These are phyloP conservation scores for Psilopogon haemacephalus DNA, from an alignment of 2,113 vertebrate genomes.

Conservation along the genomic window DNA sequence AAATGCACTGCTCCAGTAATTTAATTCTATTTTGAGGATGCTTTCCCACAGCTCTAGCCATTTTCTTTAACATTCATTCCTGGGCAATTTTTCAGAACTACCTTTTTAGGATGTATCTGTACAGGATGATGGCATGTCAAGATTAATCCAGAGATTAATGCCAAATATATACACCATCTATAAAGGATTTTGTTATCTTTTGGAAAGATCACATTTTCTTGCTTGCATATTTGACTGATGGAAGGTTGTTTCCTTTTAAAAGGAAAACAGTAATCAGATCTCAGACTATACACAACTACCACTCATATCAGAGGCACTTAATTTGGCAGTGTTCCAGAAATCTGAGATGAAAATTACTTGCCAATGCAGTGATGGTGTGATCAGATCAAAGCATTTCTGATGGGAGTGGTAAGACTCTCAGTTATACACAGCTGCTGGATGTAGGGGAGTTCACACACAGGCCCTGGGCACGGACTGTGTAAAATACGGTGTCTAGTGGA, in stretches of 20 bases:
- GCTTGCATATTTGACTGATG: background rate
- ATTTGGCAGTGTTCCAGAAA: background rate
- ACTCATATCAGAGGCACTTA: background rate
- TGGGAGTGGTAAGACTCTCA: too few relatives aligned
- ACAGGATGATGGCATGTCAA: background rate
- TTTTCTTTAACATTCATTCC: background rate
- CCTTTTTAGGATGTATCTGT: background rate
- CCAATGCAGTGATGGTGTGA: background rate
- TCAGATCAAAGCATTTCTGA: background rate
- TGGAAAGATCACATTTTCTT: background rate
- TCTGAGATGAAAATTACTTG: background rate
- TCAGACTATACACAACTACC: background rate
- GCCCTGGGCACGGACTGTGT: too few relatives aligned
- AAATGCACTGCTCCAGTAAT: background rate
- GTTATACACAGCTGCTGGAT: too few relatives aligned
- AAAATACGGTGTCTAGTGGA: too few relatives aligned
- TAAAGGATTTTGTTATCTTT: slow-evolving; percentile 15
- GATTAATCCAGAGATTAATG: slow-evolving; percentile 12
- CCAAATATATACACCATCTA: background rate
- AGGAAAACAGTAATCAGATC: background rate
- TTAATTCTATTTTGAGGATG: background rate
- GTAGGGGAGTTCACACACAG: too few relatives aligned
- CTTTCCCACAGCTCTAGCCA: background rate
- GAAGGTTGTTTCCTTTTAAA: background rate
- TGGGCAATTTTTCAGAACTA: background rate